Conservation (phyloP, 2,888 invertebrate genomes). For the Xanthostigma xanthostigma region DNA sequence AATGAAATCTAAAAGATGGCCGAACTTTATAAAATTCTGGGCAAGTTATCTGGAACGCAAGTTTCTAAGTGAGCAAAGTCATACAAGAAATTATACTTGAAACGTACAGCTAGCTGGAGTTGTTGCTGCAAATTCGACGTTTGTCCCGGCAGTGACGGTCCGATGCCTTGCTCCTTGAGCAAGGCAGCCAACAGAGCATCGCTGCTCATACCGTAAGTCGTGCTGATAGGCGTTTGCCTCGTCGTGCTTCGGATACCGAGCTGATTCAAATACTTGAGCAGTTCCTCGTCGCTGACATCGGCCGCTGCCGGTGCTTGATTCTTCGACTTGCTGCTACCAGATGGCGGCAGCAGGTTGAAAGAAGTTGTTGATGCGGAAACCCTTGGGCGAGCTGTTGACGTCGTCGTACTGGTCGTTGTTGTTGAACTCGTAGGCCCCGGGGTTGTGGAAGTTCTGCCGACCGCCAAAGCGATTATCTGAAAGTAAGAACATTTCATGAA, state of each 20-base stretch:
- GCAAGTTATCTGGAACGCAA: too few relatives aligned
- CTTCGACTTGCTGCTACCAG: slow-evolving; percentile 28
- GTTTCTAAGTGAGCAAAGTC: too few relatives aligned
- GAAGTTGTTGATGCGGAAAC: too few relatives aligned
- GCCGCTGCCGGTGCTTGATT: slow-evolving; percentile 32
- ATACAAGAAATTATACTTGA: neutral
- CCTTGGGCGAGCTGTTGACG: neutral
- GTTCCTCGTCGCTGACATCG: slow-evolving; percentile 33
- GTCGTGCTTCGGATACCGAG: slow-evolving; percentile 15
- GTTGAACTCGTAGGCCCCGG: slow-evolving; percentile 9
- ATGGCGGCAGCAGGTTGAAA: slow-evolving; percentile 18
- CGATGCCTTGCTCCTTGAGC: slow-evolving; percentile 56
- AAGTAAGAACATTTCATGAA: slow-evolving; percentile 4
- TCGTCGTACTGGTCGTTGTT: slow-evolving; percentile 20
- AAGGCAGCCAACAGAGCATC: slow-evolving; percentile 55
- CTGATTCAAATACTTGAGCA: slow-evolving; percentile 18
- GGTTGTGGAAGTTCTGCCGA: slow-evolving; percentile 16
- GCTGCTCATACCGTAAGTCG: slow-evolving; percentile 41
- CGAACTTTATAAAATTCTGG: neutral
- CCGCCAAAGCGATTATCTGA: slow-evolving; percentile 24
- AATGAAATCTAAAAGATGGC: neutral
- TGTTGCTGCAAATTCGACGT: slow-evolving; percentile 11
- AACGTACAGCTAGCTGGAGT: slow-evolving; percentile 20
- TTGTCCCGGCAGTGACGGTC: slow-evolving; percentile 48
- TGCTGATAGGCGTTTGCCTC: slow-evolving; percentile 17